phyloP scores from a whole-genome alignment of 2,888 invertebrate genomes.

The Chrysolina haemoptera region DNA sequence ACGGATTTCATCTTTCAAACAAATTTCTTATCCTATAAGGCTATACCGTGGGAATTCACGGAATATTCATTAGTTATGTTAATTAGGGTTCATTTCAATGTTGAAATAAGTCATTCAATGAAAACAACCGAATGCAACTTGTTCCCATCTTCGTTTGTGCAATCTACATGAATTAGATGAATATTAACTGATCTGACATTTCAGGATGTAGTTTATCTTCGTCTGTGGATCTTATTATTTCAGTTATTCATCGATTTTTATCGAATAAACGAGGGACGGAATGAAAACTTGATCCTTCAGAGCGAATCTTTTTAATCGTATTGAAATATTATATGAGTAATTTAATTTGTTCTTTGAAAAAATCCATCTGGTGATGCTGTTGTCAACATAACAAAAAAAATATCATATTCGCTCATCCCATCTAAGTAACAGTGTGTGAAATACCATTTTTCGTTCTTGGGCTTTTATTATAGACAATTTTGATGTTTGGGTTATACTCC shows the following conservation, averaged over 20 bases:
- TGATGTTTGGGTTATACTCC: too few relatives aligned
- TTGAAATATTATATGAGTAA: too few relatives aligned
- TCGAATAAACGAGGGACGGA: too few relatives aligned
- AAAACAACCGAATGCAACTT: conserved; percentile 21
- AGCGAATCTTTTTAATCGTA: too few relatives aligned
- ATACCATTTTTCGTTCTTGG: too few relatives aligned
- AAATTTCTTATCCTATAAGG: conserved; percentile 11
- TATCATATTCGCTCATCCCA: too few relatives aligned
- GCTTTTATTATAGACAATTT: too few relatives aligned
- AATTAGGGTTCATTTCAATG: conserved; percentile 22
- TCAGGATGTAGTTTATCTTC: neutral
- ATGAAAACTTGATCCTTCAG: too few relatives aligned
- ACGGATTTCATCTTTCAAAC: neutral
- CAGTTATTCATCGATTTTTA: neutral
- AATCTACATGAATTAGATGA: conserved; percentile 2
- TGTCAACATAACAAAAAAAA: too few relatives aligned
- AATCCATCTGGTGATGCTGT: too few relatives aligned
- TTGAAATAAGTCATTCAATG: conserved; percentile 20
- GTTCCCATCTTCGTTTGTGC: conserved; percentile 11
- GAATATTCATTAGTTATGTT: conserved; percentile 19
- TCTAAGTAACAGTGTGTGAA: too few relatives aligned
- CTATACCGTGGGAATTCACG: conserved; percentile 24
- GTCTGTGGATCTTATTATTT: neutral
- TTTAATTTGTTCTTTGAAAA: too few relatives aligned
- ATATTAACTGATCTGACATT: neutral